Evolutionary conservation across 2,113 vertebrate genomes (phyloP), one percentile per base, ranked within the genome.

Genomic region (Corynorhinus townsendii): DNA sequence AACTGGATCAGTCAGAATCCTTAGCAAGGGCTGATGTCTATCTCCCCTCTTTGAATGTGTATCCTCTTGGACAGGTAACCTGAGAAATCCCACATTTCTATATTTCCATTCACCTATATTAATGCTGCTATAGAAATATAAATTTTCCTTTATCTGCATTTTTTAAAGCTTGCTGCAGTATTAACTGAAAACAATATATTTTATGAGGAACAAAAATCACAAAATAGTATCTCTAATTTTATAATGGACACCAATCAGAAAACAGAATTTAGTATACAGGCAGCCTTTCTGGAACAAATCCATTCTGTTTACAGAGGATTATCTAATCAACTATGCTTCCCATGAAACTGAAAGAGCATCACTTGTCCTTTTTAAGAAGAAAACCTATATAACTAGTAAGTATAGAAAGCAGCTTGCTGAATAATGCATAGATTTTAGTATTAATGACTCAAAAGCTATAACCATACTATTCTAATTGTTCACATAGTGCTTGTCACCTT

Each of bases 401-500:
- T 64, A 54, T 10, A 93, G 38, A 89, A 14, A 62, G 12, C 17
- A 71, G 45, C 52, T 86, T 93, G 47, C 45, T 96, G 88, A 95
- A 92, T 90, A 92, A 64, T 80, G 52, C 52, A 83, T 64, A n/a
- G n/a, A 79, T 88, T 92, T 92, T 62, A 87, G 68, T 52, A 83
- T 89, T 89, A 96, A 71, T 33, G 71, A 84, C 75, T 88, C n/a
- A 85, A 71, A 19, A 76, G 77, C 83, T 92, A 73, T 30, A 43
- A 30, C 28, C 91, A 72, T 11, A 84, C 47, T 81, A 92, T 91
- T 81, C 33, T 72, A 84, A 93, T 38, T 43, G 45, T 66, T 76
- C 69, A 69, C 69, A 71, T 33, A 43, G 81, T 52, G 6, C 54
- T 83, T 82, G 86, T 95, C 93, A 93, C 97, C 89, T 69, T 96